Evolutionary conservation across 2,888 invertebrate species (phyloP).

Genomic region (Chrysodeixis includens): DNA sequence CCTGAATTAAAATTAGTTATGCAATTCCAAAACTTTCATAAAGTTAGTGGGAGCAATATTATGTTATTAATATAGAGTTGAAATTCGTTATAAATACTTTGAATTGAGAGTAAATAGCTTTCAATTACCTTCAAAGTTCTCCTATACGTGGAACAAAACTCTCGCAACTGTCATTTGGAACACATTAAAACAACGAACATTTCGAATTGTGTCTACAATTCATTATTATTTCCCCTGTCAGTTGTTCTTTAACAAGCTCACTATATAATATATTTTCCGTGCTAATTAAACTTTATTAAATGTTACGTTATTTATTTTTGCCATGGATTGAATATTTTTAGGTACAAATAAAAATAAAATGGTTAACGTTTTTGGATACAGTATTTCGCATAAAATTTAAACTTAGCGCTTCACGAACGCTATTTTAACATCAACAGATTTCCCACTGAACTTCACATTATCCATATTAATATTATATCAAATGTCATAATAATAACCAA

Average conservation of each 20-base stretch:
- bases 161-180: slow-evolving; percentile 56
- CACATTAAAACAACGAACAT: slow-evolving; percentile 52
- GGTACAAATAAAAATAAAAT: no score
- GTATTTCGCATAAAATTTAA: no score
- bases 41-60: background rate
- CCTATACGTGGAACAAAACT: slow-evolving; percentile 41
- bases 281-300: slow-evolving; percentile 32
- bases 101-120: slow-evolving; percentile 47
- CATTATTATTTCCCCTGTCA: slow-evolving; percentile 39
- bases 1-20: slow-evolving; percentile 20
- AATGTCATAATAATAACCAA: slow-evolving; percentile 28
- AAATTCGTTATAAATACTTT: slow-evolving; percentile 32
- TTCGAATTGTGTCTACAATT: slow-evolving; percentile 51
- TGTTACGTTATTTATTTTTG: slow-evolving; percentile 12
- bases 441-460: slow-evolving; percentile 17
- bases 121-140: slow-evolving; percentile 38
- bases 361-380: no score
- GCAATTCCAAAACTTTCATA: slow-evolving; percentile 25
- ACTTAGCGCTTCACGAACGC: slow-evolving; percentile 27
- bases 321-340: background rate
- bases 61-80: background rate
- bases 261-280: slow-evolving; percentile 10
- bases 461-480: slow-evolving; percentile 28
- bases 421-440: slow-evolving; percentile 37
- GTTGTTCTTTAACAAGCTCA: slow-evolving; percentile 29